Evolutionary conservation across 1,140 invertebrate genomes (phyloP).

Genomic region (Pseudomyrmex sp.): DNA sequence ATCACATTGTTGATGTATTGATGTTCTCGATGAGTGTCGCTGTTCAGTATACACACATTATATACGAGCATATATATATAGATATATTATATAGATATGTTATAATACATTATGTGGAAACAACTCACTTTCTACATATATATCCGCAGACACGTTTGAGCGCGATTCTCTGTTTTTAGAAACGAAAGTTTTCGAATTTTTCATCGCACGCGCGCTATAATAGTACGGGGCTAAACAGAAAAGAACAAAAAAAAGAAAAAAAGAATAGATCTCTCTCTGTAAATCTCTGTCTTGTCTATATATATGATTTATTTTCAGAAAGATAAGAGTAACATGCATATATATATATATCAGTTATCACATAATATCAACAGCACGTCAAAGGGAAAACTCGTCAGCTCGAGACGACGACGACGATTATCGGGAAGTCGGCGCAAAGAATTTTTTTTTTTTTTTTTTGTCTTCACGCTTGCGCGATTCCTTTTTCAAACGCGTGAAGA

Average conservation of each 20-base stretch:
- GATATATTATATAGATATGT: slow-evolving; percentile 38
- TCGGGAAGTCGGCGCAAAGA: slow-evolving; percentile 50
- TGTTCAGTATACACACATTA: slow-evolving; percentile 48
- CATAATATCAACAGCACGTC: slow-evolving; percentile 31
- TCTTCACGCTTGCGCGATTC: neutral
- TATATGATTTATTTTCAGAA: slow-evolving; percentile 55
- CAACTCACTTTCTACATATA: slow-evolving; percentile 11
- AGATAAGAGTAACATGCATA: slow-evolving; percentile 30
- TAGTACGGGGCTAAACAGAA: slow-evolving; percentile 27
- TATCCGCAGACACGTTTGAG: slow-evolving; percentile 21
- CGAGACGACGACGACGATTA: slow-evolving; percentile 47
- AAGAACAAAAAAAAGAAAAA: slow-evolving; percentile 31
- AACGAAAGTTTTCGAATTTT: slow-evolving; percentile 67
- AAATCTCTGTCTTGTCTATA: slow-evolving; percentile 42
- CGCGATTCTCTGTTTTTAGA: slow-evolving; percentile 41
- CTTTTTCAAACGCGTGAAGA: slow-evolving; percentile 16
- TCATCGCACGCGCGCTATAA: slow-evolving; percentile 35
- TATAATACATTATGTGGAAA: slow-evolving; percentile 34
- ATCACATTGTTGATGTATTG: slow-evolving; percentile 61
- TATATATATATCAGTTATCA: slow-evolving; percentile 7
- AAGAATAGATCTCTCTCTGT: slow-evolving; percentile 42
- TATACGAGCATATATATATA: slow-evolving; percentile 46
- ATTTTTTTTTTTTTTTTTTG: neutral
- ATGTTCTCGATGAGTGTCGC: slow-evolving; percentile 55
- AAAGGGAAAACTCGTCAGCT: slow-evolving; percentile 38